Conservation (phyloP, 2,797 vertebrate genomes). For the Harpagifer antarcticus region DNA sequence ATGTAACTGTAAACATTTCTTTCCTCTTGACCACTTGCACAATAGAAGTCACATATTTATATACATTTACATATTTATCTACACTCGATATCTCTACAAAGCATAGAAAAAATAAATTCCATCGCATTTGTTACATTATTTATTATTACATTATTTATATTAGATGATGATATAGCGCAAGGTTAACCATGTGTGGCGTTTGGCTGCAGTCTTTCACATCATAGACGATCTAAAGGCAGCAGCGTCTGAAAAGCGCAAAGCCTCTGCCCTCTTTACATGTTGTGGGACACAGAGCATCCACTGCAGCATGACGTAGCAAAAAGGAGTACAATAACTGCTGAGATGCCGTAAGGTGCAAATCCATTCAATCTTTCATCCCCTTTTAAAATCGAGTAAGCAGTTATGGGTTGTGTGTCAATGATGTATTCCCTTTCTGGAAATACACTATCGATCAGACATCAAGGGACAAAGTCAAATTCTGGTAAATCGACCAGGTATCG, state of each 20-base stretch:
- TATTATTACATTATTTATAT: conserved; percentile 69
- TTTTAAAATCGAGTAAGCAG: conserved; percentile 36
- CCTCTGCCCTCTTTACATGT: conserved; percentile 11
- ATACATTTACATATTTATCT: conserved; percentile 74
- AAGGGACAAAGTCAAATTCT: conserved; percentile 16
- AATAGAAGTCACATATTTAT: conserved; percentile 70
- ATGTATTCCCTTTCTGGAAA: conserved; percentile 31
- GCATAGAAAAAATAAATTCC: conserved; percentile 83
- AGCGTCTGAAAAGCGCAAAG: conserved; percentile 16
- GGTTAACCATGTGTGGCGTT: conserved; percentile 39
- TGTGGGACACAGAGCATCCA: conserved; percentile 2
- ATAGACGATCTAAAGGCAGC: conserved; percentile 9
- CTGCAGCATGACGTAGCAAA: conserved; percentile 29
- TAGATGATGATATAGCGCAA: conserved; percentile 50
- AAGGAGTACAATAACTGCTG: conserved; percentile 6
- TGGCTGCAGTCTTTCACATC: conserved; percentile 41
- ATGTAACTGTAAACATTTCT: conserved; percentile 60
- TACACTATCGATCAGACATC: conserved; percentile 22
- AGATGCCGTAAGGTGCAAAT: conserved; percentile 36
- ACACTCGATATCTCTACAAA: conserved; percentile 73
- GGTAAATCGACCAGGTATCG: neutral
- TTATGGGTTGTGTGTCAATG: conserved; percentile 15
- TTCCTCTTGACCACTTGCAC: conserved; percentile 69
- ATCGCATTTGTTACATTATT: conserved; percentile 67
- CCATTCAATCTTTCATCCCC: conserved; percentile 11